These are phyloP conservation scores for Botrylloides violaceus DNA, from an alignment of 23 tunicate species.

Conservation along the genomic window DNA sequence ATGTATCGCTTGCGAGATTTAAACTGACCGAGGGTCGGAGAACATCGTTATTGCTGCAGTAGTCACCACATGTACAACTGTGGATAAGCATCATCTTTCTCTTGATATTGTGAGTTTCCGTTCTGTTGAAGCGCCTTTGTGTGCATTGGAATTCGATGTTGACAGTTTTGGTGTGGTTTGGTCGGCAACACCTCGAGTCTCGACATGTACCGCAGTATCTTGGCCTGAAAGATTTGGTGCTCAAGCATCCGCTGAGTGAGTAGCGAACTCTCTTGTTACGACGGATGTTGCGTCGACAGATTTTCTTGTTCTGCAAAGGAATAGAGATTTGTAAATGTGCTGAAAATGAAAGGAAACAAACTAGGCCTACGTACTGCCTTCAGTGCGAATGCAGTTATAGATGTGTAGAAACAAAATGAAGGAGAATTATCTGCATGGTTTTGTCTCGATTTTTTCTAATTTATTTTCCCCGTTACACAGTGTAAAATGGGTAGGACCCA, in stretches of 20 bases:
- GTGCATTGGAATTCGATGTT: constrained; percentile 50
- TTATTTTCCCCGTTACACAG: too few relatives aligned
- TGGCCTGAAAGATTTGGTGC: constrained; percentile 53
- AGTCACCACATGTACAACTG: constrained; percentile 15
- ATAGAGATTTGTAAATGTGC: too few relatives aligned
- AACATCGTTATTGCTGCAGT: constrained; percentile 2
- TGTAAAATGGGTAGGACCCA: too few relatives aligned
- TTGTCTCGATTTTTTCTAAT: too few relatives aligned
- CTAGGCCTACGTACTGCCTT: too few relatives aligned
- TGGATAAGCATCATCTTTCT: constrained; percentile 17
- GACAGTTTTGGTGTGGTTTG: constrained; percentile 42
- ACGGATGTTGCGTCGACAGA: constrained; percentile 39
- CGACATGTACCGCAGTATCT: constrained; percentile 73
- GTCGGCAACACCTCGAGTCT: constrained; percentile 51
- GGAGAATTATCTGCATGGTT: too few relatives aligned
- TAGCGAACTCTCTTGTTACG: constrained; percentile 53
- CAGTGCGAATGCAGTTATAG: too few relatives aligned
- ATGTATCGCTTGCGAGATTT: not conserved
- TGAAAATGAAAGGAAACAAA: too few relatives aligned
- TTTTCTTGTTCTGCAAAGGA: constrained; percentile 35
- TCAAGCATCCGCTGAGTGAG: constrained; percentile 75
- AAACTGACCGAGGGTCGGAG: not conserved
- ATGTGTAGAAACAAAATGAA: too few relatives aligned
- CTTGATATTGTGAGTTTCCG: not conserved
- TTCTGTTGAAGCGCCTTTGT: not conserved